phyloP scores from a whole-genome alignment of 1,140 invertebrate genomes.

The Sarcophaga peregrina region DNA sequence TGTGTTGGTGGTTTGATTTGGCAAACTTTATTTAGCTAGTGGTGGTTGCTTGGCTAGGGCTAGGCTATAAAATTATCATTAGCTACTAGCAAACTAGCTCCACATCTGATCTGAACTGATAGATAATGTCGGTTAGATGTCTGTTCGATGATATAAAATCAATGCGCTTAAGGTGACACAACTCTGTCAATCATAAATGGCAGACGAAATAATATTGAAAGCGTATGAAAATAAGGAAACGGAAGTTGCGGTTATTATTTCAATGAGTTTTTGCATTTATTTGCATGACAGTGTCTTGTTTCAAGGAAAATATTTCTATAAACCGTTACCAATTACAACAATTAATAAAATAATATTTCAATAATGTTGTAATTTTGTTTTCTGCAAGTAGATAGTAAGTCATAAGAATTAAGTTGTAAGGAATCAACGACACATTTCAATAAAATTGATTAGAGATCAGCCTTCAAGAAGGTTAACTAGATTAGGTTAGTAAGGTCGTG shows the following conservation, averaged over 20 bases:
- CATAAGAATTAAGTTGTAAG: too few species aligned
- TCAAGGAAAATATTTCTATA: not conserved
- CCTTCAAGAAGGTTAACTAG: too few species aligned
- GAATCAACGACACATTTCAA: too few species aligned
- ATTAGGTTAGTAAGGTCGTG: too few species aligned
- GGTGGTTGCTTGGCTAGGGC: not conserved
- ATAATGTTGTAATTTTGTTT: too few species aligned
- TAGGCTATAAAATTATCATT: not conserved
- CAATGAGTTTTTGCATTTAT: not conserved
- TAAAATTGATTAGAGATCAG: too few species aligned
- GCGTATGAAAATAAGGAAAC: conserved; percentile 11
- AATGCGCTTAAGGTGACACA: not conserved
- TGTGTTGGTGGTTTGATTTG: not conserved
- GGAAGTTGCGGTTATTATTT: not conserved
- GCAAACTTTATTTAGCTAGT: not conserved
- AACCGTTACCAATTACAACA: too few species aligned
- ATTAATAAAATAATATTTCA: too few species aligned
- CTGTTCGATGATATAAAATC: too few species aligned
- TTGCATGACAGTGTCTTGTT: not conserved
- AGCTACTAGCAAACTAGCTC: too few species aligned
- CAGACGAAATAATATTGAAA: not conserved
- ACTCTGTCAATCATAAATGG: not conserved
- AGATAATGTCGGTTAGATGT: too few species aligned
- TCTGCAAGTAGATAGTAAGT: too few species aligned
- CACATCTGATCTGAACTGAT: not conserved